Base-by-base conservation (phyloP, 35 echinoderm and acorn worm genomes). In the Strongylocentrotus purpuratus region DNA sequence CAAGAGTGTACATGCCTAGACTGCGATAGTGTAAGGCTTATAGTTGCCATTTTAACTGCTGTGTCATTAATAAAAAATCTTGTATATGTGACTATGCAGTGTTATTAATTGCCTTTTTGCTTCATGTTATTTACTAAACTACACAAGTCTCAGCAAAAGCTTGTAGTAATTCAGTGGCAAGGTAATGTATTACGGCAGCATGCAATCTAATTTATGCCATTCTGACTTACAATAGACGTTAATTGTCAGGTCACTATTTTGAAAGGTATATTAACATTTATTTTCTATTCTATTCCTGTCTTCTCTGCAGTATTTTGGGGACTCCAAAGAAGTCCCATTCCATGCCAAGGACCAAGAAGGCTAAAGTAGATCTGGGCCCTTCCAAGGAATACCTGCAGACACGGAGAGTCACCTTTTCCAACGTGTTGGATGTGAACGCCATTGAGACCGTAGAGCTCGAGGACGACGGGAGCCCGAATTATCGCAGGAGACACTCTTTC, bases 401-500 rank as follows among this genome's bases (percentile, higher is more conserved):
- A 28, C 10, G 91, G 28, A 33, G 91, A 46, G 91, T 93, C 46
- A 93, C 91, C 3, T 93, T 93, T 46, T 93, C 91, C 46, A 93
- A 93, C 32, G 46, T 93, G 3, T 93, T 93, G 91, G 91, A 93
- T 48, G 91, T 93, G 91, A 58, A 93, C 15, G 91, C 91, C 45
- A 48, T 31, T 32, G 91, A 93, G 15, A 31, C 22, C 8, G n/a
- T 93, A 31, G 91, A 58, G 91, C 33, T 46, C 0, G 48, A 93
- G 31, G 91, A 33, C 33, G 91, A 93, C 11, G 48, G 46, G 10
- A 58, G 46, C 48, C 45, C n/a, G 10, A 13, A 13, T 9, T 7
- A 33, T 46, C 33, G 91, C 91, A 93, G 91, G 48, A 93, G 91
- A 58, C 48, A 48, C 48, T 93, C 91, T 17, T 93, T 93, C 48